Conservation (phyloP, 2,888 invertebrate genomes). For the Atrina japonica region DNA sequence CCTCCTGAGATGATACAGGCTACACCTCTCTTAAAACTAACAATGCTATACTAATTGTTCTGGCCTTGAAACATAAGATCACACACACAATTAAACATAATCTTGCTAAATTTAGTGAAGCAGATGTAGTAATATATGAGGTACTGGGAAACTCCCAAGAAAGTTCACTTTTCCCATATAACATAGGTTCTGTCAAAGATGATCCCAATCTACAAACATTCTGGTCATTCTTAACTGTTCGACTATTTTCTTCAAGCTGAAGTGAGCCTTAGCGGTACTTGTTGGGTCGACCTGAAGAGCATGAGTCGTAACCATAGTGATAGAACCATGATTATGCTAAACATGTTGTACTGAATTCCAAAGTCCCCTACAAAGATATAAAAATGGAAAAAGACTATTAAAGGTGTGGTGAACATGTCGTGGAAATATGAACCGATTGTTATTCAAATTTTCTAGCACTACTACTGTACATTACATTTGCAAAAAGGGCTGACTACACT, state of each 20-base stretch:
- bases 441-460: conserved; percentile 12
- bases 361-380: conserved; percentile 11
- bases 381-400: conserved; percentile 4
- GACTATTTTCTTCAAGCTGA: not conserved
- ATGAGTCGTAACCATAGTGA: conserved; percentile 2
- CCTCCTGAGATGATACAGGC: conserved; percentile 1
- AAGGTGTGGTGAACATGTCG: conserved; percentile 2
- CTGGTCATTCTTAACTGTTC: conserved; percentile 3
- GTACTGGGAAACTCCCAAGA: not conserved
- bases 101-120: not conserved
- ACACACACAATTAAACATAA: not conserved
- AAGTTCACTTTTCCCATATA: conserved; percentile 7
- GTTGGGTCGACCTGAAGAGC: conserved; percentile 1
- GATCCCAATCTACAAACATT: conserved; percentile 29
- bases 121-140: not conserved
- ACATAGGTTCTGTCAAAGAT: conserved; percentile 34
- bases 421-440: conserved; percentile 8
- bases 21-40: conserved; percentile 11
- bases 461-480: too few species aligned
- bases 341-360: conserved; percentile 14
- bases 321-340: conserved; percentile 3
- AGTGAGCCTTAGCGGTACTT: not conserved
- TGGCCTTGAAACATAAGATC: conserved; percentile 3
- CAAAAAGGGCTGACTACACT: too few species aligned
- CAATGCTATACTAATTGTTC: conserved; percentile 8